These are phyloP conservation scores for Callionymus lyra DNA, from an alignment of 2,113 vertebrate species.

Conservation along the genomic window DNA sequence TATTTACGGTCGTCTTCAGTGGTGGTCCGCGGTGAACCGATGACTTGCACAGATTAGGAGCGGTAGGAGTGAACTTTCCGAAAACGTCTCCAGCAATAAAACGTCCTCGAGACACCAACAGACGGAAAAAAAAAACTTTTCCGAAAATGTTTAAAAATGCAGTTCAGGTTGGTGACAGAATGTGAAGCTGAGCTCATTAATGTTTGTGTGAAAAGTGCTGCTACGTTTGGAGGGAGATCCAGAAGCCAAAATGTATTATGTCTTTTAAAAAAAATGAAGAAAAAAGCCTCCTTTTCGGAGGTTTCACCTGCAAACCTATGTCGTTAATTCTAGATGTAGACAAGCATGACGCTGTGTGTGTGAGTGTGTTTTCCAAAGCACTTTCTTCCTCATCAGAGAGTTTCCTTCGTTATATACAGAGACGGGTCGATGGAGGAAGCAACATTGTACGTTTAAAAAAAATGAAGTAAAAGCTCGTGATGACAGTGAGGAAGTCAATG, in stretches of 20 bases:
- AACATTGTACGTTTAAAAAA: too few relatives aligned
- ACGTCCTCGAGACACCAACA: too few relatives aligned
- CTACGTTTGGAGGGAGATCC: constrained; percentile 41
- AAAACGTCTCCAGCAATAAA: too few relatives aligned
- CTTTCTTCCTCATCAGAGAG: constrained; percentile 24
- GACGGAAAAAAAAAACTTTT: too few relatives aligned
- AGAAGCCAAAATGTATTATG: constrained; percentile 61
- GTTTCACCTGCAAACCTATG: constrained; percentile 27
- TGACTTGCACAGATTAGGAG: constrained; percentile 19
- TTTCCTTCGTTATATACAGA: neutral
- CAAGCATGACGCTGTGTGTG: constrained; percentile 44
- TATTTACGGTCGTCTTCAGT: constrained; percentile 8
- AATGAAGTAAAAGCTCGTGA: too few relatives aligned
- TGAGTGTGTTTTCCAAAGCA: constrained; percentile 47
- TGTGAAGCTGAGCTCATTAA: constrained; percentile 14
- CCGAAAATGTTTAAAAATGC: too few relatives aligned
- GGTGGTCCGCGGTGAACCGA: constrained; percentile 7
- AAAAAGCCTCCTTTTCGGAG: constrained; percentile 18
- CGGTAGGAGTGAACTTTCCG: constrained; percentile 5
- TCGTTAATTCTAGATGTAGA: constrained; percentile 41
- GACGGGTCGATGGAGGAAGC: too few relatives aligned
- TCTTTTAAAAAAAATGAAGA: constrained; percentile 38
- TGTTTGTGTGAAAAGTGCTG: constrained; percentile 53
- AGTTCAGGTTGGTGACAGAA: too few relatives aligned
- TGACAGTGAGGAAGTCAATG: too few relatives aligned